Percentiles rank a stretch among this genome's conserved stretches.
Evolutionary conservation across 1,140 invertebrate genomes (phyloP).

Genomic region (Drosophila asahinai): DNA sequence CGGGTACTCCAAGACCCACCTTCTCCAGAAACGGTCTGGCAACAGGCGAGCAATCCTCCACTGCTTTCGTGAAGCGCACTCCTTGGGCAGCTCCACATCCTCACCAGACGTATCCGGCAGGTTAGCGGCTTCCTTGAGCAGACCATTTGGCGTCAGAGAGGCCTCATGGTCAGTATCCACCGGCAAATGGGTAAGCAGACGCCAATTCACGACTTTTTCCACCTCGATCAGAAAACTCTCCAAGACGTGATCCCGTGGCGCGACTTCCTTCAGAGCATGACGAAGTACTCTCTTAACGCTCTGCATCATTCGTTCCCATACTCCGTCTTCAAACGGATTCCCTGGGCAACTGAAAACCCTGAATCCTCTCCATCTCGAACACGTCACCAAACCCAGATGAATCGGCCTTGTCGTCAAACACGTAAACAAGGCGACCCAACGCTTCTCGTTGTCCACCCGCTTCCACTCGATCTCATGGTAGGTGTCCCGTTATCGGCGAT

Average conservation of each 20-base stretch:
- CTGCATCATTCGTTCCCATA: background rate
- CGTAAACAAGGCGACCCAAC: constrained; percentile 12
- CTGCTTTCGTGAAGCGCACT: background rate
- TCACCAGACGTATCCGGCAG: background rate
- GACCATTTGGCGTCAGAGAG: constrained; percentile 2
- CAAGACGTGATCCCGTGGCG: constrained; percentile 15
- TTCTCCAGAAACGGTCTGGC: constrained; percentile 25
- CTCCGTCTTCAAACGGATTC: constrained; percentile 13
- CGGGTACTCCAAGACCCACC: constrained; percentile 28
- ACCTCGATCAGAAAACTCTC: constrained; percentile 20
- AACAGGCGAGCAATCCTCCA: background rate
- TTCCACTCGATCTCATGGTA: too few species aligned
- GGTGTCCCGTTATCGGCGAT: too few species aligned
- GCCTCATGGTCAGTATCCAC: constrained; percentile 15
- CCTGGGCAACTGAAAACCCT: constrained; percentile 5
- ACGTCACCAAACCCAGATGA: constrained; percentile 19
- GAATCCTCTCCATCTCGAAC: constrained; percentile 13
- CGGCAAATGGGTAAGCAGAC: constrained; percentile 17
- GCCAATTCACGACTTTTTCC: constrained; percentile 25
- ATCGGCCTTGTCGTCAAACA: constrained; percentile 17
- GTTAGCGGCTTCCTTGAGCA: background rate
- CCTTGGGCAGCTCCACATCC: background rate
- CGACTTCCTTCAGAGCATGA: constrained; percentile 10
- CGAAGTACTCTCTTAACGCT: constrained; percentile 4
- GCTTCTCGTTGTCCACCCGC: constrained; percentile 5